Evolutionary conservation across 2,888 invertebrate species (phyloP).

Genomic region (Drosophila incognita): DNA sequence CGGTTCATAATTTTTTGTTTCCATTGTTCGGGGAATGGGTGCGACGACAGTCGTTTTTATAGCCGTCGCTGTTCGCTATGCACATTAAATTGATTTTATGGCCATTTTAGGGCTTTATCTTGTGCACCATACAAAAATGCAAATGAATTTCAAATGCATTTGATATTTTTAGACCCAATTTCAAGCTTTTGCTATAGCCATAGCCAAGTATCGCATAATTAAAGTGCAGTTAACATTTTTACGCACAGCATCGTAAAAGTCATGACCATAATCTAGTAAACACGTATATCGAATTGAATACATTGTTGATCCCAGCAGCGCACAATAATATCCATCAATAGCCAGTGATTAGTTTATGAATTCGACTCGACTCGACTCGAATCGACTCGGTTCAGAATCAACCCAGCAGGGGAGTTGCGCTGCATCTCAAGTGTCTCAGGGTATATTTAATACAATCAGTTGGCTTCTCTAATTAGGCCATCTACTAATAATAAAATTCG

Average conservation of each 20-base stretch:
- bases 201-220: slow-evolving; percentile 49
- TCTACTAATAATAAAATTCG: too few species aligned
- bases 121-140: slow-evolving; percentile 48
- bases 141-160: slow-evolving; percentile 55
- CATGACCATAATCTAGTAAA: slow-evolving; percentile 17
- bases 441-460: not conserved
- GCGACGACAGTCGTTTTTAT: slow-evolving; percentile 56
- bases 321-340: slow-evolving; percentile 14
- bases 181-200: not conserved
- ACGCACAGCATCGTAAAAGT: slow-evolving; percentile 57
- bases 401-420: slow-evolving; percentile 15
- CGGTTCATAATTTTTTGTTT: slow-evolving; percentile 28
- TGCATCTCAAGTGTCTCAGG: slow-evolving; percentile 15
- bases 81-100: slow-evolving; percentile 64
- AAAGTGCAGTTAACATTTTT: slow-evolving; percentile 57
- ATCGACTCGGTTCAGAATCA: not conserved
- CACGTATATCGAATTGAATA: slow-evolving; percentile 4
- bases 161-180: slow-evolving; percentile 55
- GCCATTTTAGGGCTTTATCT: slow-evolving; percentile 56
- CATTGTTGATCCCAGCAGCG: slow-evolving; percentile 3
- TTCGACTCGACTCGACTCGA: slow-evolving; percentile 10
- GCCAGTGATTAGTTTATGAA: slow-evolving; percentile 35
- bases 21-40: slow-evolving; percentile 52
- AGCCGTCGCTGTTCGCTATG: slow-evolving; percentile 27
- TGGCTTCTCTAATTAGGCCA: not conserved